Conservation (phyloP, 2,888 invertebrate species). For the Panopea generosa region DNA sequence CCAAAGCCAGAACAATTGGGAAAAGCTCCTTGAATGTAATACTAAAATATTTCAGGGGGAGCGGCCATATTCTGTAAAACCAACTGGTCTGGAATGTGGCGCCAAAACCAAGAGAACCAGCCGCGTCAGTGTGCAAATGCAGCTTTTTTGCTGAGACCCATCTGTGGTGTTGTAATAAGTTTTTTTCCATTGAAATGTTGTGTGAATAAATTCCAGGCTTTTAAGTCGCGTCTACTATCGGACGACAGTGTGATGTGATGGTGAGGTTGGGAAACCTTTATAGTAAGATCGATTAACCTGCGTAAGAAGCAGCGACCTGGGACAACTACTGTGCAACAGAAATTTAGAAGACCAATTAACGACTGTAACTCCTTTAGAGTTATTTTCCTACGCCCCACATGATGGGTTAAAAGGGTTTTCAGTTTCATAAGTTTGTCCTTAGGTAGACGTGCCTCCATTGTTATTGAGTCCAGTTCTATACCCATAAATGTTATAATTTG, state of each 20-base stretch:
- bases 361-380: constrained; percentile 8
- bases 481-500: constrained; percentile 30
- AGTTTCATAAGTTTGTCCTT: constrained; percentile 28
- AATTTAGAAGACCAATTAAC: constrained; percentile 41
- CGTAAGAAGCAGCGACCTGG: constrained; percentile 42
- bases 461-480: constrained; percentile 37
- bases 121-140: constrained; percentile 37
- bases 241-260: constrained; percentile 35
- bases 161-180: constrained; percentile 17
- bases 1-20: constrained; percentile 46
- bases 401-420: neutral
- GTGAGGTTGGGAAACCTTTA: constrained; percentile 21
- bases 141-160: constrained; percentile 15
- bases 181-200: constrained; percentile 48
- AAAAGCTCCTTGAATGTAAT: constrained; percentile 42
- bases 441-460: constrained; percentile 40
- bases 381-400: constrained; percentile 6
- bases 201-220: constrained; percentile 39
- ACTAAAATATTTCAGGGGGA: neutral
- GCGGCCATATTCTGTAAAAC: constrained; percentile 45
- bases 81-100: constrained; percentile 38
- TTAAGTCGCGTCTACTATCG: constrained; percentile 22
- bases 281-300: constrained; percentile 38
- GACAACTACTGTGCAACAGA: constrained; percentile 34
- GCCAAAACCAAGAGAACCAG: constrained; percentile 48